phyloP scores from a whole-genome alignment of 2,888 invertebrate genomes.

The Cheilosia scutellata region DNA sequence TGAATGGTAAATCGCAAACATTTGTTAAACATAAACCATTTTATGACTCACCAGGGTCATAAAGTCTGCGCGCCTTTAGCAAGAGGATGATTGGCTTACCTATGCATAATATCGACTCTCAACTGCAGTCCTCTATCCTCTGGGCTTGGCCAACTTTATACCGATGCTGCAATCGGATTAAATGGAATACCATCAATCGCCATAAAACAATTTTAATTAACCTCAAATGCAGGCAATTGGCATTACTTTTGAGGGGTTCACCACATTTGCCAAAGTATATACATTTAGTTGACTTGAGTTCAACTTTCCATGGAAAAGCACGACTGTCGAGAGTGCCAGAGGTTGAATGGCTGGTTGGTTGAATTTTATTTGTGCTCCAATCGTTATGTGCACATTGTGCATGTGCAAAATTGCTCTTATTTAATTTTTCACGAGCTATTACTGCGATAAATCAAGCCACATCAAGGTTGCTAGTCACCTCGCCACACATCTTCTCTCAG shows the following conservation, averaged over 20 bases:
- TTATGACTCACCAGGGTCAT: slow-evolving; percentile 15
- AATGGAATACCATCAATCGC: slow-evolving; percentile 54
- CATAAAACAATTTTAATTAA: slow-evolving; percentile 62
- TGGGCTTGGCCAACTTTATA: slow-evolving; percentile 38
- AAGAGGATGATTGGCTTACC: slow-evolving; percentile 29
- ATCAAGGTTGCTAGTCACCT: slow-evolving; percentile 36
- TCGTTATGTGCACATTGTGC: slow-evolving; percentile 19
- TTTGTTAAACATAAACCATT: slow-evolving; percentile 37
- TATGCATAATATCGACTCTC: not conserved
- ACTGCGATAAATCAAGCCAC: slow-evolving; percentile 52
- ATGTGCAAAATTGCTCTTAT: slow-evolving; percentile 35
- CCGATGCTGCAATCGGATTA: slow-evolving; percentile 36
- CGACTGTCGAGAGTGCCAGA: slow-evolving; percentile 19
- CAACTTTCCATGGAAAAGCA: slow-evolving; percentile 22
- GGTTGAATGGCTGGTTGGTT: slow-evolving; percentile 6
- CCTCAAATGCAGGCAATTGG: slow-evolving; percentile 43
- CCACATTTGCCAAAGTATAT: not conserved
- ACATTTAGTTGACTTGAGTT: slow-evolving; percentile 4
- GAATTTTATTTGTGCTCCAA: slow-evolving; percentile 21
- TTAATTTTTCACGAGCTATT: slow-evolving; percentile 30
- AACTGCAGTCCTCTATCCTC: slow-evolving; percentile 18
- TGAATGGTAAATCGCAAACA: slow-evolving; percentile 32
- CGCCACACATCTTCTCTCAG: slow-evolving; percentile 52
- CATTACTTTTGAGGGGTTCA: slow-evolving; percentile 38
- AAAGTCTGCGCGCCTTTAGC: slow-evolving; percentile 8